phyloP scores from a whole-genome alignment of 2,113 vertebrate genomes.

The Hucho hucho region DNA sequence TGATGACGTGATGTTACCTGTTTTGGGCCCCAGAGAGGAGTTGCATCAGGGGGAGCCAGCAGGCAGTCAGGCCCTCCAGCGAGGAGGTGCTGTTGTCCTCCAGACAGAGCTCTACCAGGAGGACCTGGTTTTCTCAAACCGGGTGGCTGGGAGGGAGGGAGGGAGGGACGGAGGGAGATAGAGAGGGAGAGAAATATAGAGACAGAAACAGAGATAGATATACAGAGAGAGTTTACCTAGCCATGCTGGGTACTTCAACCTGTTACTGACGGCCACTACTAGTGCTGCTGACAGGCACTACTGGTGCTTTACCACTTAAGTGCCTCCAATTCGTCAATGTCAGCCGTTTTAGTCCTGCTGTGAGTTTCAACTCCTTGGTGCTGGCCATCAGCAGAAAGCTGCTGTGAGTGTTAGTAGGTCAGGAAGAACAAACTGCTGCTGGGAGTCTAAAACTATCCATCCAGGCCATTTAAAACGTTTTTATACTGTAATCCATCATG shows the following conservation, averaged over 20 bases:
- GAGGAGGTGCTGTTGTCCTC: constrained; percentile 87
- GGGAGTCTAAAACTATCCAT: background rate
- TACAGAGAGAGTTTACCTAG: too few species aligned
- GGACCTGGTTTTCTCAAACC: constrained; percentile 85
- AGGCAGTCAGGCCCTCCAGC: constrained; percentile 69
- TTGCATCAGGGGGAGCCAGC: constrained; percentile 88
- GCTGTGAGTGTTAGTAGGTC: background rate
- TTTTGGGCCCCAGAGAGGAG: constrained; percentile 81
- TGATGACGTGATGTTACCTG: constrained; percentile 70
- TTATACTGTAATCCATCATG: too few species aligned
- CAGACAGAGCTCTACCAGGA: constrained; percentile 84
- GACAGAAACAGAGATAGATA: too few species aligned
- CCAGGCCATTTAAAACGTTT: background rate
- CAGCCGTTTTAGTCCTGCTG: constrained; percentile 43
- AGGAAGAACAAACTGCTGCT: background rate
- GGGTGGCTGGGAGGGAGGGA: constrained; percentile 70
- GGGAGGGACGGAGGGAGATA: background rate
- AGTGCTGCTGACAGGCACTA: constrained; percentile 25
- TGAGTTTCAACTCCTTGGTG: background rate
- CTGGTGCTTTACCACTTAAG: background rate
- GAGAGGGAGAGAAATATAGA: background rate
- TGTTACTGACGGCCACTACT: constrained; percentile 18
- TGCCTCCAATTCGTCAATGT: constrained; percentile 53
- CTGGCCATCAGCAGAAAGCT: too few species aligned
- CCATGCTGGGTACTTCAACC: too few species aligned